Percentiles rank a stretch among this genome's conserved stretches.
These are phyloP conservation scores for Rhincodon typus DNA, from an alignment of 2,797 vertebrate species.

Conservation along the genomic window DNA sequence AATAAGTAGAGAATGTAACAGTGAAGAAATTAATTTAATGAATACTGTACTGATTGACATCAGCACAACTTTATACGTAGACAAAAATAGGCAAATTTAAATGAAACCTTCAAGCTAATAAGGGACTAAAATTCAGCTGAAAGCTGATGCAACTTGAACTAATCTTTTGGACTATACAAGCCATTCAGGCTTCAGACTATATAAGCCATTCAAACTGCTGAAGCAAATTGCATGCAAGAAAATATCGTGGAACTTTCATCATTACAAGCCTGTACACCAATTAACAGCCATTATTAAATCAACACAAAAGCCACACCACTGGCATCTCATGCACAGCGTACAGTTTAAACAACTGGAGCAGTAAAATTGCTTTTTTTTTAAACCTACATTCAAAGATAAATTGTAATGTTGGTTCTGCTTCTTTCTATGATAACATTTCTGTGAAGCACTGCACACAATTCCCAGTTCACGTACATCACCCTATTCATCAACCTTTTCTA, in stretches of 20 bases:
- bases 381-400: background rate
- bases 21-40: background rate
- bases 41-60: background rate
- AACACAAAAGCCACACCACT: slow-evolving; percentile 48
- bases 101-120: background rate
- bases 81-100: background rate
- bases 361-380: slow-evolving; percentile 39
- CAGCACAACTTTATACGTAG: background rate
- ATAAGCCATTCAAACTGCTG: slow-evolving; percentile 59
- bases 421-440: background rate
- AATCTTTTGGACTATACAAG: slow-evolving; percentile 56
- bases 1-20: slow-evolving; percentile 15
- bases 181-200: slow-evolving; percentile 57
- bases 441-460: background rate
- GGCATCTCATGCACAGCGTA: slow-evolving; percentile 50
- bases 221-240: slow-evolving; percentile 70
- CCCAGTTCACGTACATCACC: background rate
- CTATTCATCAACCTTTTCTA: background rate
- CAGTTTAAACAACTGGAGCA: slow-evolving; percentile 52
- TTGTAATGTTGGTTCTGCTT: background rate
- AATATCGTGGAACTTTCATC: slow-evolving; percentile 39
- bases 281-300: slow-evolving; percentile 47
- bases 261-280: slow-evolving; percentile 52
- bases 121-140: background rate
- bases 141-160: slow-evolving; percentile 43